phyloP scores from a whole-genome alignment of 2,113 vertebrate genomes.

The Colistium nudipinnis region DNA sequence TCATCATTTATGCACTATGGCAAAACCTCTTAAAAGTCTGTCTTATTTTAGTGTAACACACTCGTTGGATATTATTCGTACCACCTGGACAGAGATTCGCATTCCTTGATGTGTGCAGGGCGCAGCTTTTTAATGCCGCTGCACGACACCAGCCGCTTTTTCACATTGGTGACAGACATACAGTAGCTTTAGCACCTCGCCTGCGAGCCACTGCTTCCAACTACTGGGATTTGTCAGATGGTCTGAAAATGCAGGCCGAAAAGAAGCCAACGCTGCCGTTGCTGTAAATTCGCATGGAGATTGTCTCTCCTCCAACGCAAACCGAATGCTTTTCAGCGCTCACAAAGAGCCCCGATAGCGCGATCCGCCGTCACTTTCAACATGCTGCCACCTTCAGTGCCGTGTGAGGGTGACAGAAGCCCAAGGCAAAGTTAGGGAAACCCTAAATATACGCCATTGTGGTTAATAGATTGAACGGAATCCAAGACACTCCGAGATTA shows the following conservation, averaged over 20 bases:
- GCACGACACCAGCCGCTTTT: conserved; percentile 9
- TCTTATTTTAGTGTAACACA: neutral
- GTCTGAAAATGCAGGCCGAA: conserved; percentile 22
- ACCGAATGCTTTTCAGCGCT: conserved; percentile 76
- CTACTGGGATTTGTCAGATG: conserved; percentile 56
- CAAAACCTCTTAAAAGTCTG: neutral
- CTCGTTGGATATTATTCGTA: neutral
- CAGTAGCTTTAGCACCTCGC: conserved; percentile 2
- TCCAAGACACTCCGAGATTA: conserved; percentile 79
- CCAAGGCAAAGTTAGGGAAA: conserved; percentile 81
- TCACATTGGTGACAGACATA: conserved; percentile 2
- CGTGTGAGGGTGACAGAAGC: conserved; percentile 74
- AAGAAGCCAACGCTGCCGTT: conserved; percentile 43
- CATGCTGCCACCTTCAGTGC: conserved; percentile 72
- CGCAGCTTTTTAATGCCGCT: neutral
- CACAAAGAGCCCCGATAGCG: conserved; percentile 59
- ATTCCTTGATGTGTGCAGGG: conserved; percentile 9
- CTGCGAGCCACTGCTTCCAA: conserved; percentile 39
- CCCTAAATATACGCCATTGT: conserved; percentile 80
- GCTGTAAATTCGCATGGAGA: conserved; percentile 57
- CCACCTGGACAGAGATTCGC: neutral
- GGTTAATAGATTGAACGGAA: conserved; percentile 78
- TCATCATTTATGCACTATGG: neutral
- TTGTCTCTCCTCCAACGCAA: conserved; percentile 66
- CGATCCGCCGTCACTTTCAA: conserved; percentile 62